Base-by-base conservation (phyloP, 2,888 invertebrate species). In the Habroteleia sp. region DNA sequence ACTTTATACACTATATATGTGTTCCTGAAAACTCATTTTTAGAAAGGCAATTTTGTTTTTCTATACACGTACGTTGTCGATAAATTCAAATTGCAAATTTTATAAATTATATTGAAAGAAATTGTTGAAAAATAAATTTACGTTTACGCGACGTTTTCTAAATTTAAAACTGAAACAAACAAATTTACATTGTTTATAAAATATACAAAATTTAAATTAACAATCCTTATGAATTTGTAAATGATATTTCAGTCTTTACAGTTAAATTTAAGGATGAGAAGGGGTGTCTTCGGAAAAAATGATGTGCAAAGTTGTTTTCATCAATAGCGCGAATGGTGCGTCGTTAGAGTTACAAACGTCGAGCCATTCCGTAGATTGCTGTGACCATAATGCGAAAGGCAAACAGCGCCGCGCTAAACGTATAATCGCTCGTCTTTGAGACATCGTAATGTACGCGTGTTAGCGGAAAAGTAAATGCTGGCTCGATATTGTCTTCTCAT, bases 401-500 rank as follows among this genome's bases (percentile, higher is more conserved):
- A 48, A 62, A 41, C 48, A 62, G 20, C 48, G 11, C 14, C 35
- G 25, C 48, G 14, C 27, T 39, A 39, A 62, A 31, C 62, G 11
- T 20, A 25, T 58, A 33, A 58, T 58, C 16, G 35, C 23, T 44
- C 27, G 35, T 58, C 27, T 31, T 33, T 48, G 42, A 11, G 7
- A 11, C 16, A 8, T 33, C 39, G 31, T 41, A 69, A 50, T 13
- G 27, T 20, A 31, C 31, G 16, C 7, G 35, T 46, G 27, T 50
- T 48, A 33, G 29, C 58, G 42, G 60, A 42, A 52, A 58, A 42
- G 50, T 42, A 41, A 68, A 68, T 42, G 48, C 50, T 29, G 11
- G 14, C 5, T 17, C 14, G 23, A 46, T 14, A 46, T 46, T 42
- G 60, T 46, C 31, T 31, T 23, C 2, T 14, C 27, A 16, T 14